Base-by-base conservation (phyloP, 1,140 invertebrate species). In the Cylas formicarius region DNA sequence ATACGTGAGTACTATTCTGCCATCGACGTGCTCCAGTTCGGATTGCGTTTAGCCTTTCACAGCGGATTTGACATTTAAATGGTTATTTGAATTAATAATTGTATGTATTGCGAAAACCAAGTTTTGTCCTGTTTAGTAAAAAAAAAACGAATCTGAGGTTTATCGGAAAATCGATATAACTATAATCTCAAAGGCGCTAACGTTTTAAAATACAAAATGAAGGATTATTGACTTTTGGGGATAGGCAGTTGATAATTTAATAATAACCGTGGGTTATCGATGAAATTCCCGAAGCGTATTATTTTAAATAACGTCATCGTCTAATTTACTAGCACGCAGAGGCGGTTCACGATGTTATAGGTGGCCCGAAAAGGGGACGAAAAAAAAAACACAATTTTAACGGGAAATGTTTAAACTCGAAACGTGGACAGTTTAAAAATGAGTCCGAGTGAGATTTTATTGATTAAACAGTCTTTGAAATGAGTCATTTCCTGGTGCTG, bases 141-240 rank as follows among this genome's bases (percentile, higher is more conserved):
- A 9, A 10, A 24, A 16, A 3, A 29, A 43, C 13, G 11, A 22
- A 29, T 29, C n/a, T n/a, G n/a, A 11, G 38, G 27, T 41, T 22
- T 41, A 31, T 19, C 8, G 18, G 38, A 26, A 41, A 14, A 31
- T 24, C 16, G 20, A 4, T 2, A n/a, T 29, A 31, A 17, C 11
- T 8, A 31, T 28, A 29, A 13, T 31, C 8, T 19, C 13, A 18
- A 6, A 39, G 20, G 17, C 20, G n/a, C n/a, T 26, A 13, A 16
- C 7, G 11, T 24, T 39, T 23, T n/a, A 8, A 8, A 22, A 21
- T 10, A 38, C 26, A 22, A 17, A 43, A 24, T 28, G 16, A 31
- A 7, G 35, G n/a, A 47, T 34, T 48, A 48, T 48, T 48, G 46
- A 48, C 46, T 48, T 48, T 41, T 48, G 42, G 39, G 46, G 40